These are phyloP conservation scores for Anolis apletophallus DNA, from an alignment of 2,797 vertebrate genomes.

Conservation along the genomic window DNA sequence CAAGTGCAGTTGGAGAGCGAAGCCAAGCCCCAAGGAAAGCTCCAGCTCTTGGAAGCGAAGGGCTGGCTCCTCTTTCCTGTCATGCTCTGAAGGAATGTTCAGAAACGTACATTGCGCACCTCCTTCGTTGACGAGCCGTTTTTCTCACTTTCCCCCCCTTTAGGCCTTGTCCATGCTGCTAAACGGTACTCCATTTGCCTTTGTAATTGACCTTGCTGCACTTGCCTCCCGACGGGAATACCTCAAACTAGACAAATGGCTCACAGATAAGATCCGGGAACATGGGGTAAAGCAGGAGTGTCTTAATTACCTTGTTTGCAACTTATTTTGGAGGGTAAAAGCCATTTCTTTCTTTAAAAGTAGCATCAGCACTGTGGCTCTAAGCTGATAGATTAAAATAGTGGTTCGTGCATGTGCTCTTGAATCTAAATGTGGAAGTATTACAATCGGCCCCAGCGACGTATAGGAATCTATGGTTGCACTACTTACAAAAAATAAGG, in stretches of 20 bases:
- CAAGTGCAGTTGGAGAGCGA: background rate
- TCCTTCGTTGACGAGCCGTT: constrained; percentile 62
- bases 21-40: background rate
- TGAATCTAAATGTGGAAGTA: constrained; percentile 37
- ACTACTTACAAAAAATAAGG: too few relatives aligned
- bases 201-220: constrained; percentile 99
- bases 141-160: constrained; percentile 64
- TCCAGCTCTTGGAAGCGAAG: background rate
- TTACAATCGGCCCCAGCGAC: too few relatives aligned
- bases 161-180: constrained; percentile 99
- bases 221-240: constrained; percentile 99
- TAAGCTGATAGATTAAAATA: constrained; percentile 49
- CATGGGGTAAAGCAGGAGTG: constrained; percentile 89
- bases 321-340: constrained; percentile 43
- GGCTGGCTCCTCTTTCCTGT: too few relatives aligned
- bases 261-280: constrained; percentile 99
- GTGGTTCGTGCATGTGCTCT: constrained; percentile 24
- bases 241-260: constrained; percentile 99
- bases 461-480: too few relatives aligned
- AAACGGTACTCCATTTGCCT: constrained; percentile 99
- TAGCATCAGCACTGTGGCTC: constrained; percentile 2
- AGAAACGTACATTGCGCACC: background rate
- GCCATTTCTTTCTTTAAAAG: constrained; percentile 44
- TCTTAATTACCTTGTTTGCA: constrained; percentile 60
- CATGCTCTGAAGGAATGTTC: background rate